Base-by-base conservation (phyloP, 2,113 vertebrate species). In the Amblyornis subalaris region DNA sequence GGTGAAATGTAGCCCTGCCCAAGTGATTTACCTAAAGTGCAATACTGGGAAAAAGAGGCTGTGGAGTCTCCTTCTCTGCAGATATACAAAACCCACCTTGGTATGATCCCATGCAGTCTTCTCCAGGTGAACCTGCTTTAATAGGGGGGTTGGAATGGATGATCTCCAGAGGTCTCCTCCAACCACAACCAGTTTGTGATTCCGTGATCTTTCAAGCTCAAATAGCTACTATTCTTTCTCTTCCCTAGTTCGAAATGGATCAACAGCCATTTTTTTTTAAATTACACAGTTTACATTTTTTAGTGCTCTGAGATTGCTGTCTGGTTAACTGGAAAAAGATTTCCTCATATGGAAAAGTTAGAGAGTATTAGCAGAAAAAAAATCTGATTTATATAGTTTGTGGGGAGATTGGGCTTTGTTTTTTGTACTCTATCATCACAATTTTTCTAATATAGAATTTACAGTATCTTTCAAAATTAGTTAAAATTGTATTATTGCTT, bases 121-220 rank as follows among this genome's bases (percentile, higher is more conserved):
- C 5, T 82, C 17, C n/a, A 19, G 45, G n/a, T 21, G 61, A 74
- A 22, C 10, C 26, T 47, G 8, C n/a, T 67, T 74, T n/a, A 40
- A 24, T 28, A 47, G n/a, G 24, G 9, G 9, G 12, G 5, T 18
- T 40, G 20, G 45, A 53, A 38, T 38, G 20, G 28, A 31, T 47
- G 0, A 0, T 42, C 33, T 53, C n/a, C 28, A n/a, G 45, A 40
- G 8, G 24, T 29, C 33, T 53, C 29, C 12, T 45, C 24, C 53
- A 74, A 19, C 10, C 33, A 13, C 76, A 81, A 15, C 28, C 38
- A 33, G 38, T 40, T 45, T 35, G 29, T 48, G 22, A 24, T 44
- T 36, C 36, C 33, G n/a, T 29, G 20, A n/a, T 45, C 40, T 35
- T 69, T 84, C 60, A 84, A 76, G 50, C 15, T 35, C 66, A 62